Conservation (phyloP, 2,113 vertebrate species). For the Sakesphorus luctuosus region DNA sequence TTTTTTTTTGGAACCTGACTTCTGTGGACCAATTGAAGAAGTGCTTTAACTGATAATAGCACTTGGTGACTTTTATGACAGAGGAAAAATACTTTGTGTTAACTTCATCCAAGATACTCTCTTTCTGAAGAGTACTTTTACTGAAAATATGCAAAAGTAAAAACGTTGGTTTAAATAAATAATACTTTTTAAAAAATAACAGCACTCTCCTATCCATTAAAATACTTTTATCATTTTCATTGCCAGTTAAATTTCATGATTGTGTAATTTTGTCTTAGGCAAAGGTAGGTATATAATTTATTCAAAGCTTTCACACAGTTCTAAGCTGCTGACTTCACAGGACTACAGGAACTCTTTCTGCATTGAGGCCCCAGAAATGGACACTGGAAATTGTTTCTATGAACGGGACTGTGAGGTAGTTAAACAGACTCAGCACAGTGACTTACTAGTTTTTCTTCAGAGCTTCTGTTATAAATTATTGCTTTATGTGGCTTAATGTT, state of each 20-base stretch:
- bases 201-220: background rate
- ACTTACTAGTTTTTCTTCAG: constrained; percentile 43
- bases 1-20: background rate
- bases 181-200: background rate
- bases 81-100: background rate
- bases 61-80: background rate
- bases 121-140: background rate
- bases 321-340: constrained; percentile 26
- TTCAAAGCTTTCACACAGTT: constrained; percentile 13
- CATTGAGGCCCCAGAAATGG: constrained; percentile 53
- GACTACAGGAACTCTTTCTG: constrained; percentile 33
- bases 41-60: background rate
- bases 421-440: constrained; percentile 38
- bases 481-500: constrained; percentile 41
- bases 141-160: background rate
- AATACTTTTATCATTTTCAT: background rate
- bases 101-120: background rate
- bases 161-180: background rate
- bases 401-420: constrained; percentile 43
- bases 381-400: constrained; percentile 62
- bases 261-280: background rate
- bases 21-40: background rate
- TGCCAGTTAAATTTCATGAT: background rate
- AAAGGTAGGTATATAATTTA: background rate
- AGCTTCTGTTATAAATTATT: constrained; percentile 45